These are phyloP conservation scores for Xylota segnis DNA, from an alignment of 2,888 invertebrate genomes.

Conservation along the genomic window DNA sequence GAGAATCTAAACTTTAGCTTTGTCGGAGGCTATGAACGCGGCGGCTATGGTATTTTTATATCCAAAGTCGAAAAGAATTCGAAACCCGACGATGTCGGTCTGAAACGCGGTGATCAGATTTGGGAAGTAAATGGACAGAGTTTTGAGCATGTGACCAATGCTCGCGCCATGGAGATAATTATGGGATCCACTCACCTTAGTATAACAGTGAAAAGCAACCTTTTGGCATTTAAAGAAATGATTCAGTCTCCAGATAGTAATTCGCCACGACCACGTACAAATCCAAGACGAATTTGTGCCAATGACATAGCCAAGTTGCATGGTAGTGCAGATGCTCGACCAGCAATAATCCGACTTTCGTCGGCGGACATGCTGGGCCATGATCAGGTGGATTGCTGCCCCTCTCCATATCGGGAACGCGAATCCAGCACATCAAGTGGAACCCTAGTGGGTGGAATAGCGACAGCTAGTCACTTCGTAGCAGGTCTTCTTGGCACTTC, in stretches of 20 bases:
- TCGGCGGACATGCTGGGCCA: constrained; percentile 88
- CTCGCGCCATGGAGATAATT: constrained; percentile 96
- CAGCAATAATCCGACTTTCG: constrained; percentile 86
- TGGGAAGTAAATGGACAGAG: constrained; percentile 99
- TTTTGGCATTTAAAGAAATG: constrained; percentile 92
- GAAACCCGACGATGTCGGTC: constrained; percentile 97
- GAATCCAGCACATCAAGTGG: constrained; percentile 75
- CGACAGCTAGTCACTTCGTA: constrained; percentile 76
- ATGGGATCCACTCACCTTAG: constrained; percentile 97
- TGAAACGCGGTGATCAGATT: constrained; percentile 99
- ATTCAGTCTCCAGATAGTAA: constrained; percentile 84
- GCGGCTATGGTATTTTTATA: constrained; percentile 97
- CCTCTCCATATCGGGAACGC: constrained; percentile 85
- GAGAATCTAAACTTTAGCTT: constrained; percentile 97
- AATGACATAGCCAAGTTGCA: constrained; percentile 89
- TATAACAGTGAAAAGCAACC: constrained; percentile 98
- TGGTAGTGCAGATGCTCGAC: constrained; percentile 83
- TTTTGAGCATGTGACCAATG: constrained; percentile 96
- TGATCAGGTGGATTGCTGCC: constrained; percentile 83
- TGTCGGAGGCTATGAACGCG: constrained; percentile 96
- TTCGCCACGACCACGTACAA: constrained; percentile 81
- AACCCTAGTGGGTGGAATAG: constrained; percentile 58
- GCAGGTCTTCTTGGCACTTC: constrained; percentile 63
- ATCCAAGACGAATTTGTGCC: constrained; percentile 83
- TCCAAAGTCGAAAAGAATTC: constrained; percentile 96